Percentiles rank a stretch among this genome's conserved stretches.
phyloP scores from a whole-genome alignment of 2,113 vertebrate species.

The Anguilla rostrata region DNA sequence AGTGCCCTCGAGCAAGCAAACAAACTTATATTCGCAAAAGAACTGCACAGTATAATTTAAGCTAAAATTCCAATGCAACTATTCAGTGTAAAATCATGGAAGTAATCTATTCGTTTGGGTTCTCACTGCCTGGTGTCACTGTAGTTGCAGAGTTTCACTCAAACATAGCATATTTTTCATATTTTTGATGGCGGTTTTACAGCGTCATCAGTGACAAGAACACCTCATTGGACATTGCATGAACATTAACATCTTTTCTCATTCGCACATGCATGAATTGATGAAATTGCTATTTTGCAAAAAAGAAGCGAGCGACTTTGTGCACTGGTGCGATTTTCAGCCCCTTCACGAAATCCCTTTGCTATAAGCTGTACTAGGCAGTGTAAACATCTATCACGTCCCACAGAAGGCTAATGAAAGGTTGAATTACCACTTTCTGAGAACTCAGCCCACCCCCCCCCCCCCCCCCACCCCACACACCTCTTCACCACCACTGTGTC shows the following conservation, averaged over 20 bases:
- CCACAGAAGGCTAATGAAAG: neutral
- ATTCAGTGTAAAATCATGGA: neutral
- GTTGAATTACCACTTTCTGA: neutral
- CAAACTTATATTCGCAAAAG: neutral
- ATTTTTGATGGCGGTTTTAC: neutral
- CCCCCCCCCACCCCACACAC: too few relatives aligned
- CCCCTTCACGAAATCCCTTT: neutral
- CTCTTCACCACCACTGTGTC: neutral
- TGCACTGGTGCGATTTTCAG: neutral
- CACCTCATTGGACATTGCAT: neutral
- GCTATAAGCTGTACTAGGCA: neutral
- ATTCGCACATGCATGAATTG: neutral
- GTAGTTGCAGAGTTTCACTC: neutral
- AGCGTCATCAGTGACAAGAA: neutral
- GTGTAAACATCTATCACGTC: neutral
- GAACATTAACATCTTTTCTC: neutral
- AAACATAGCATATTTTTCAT: neutral
- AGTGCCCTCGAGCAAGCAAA: neutral
- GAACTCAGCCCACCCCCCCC: too few relatives aligned
- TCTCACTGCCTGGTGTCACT: too few relatives aligned
- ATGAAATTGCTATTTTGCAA: neutral
- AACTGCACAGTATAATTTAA: neutral
- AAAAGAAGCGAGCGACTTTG: neutral
- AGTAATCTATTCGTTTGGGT: neutral
- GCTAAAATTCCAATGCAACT: neutral